A percentile compares a stretch with the other conserved stretches of the same genome.
Evolutionary conservation across 2,888 invertebrate genomes (phyloP).

Genomic region (Drosophila paramelanica): DNA sequence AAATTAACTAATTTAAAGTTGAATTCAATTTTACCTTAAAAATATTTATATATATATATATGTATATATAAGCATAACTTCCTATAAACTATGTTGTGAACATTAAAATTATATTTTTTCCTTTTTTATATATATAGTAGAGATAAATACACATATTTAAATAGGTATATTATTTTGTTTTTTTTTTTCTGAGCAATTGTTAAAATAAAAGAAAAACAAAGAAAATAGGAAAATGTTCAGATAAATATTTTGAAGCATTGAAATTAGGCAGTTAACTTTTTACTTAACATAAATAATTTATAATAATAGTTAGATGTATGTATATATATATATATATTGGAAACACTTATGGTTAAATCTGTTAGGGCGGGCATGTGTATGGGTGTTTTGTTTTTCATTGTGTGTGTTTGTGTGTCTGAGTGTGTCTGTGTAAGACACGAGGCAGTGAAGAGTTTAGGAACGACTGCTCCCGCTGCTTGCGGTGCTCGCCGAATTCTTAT

Average conservation of each 20-base stretch:
- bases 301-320: slow-evolving; percentile 37
- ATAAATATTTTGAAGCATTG: slow-evolving; percentile 53
- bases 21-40: slow-evolving; percentile 51
- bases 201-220: slow-evolving; percentile 38
- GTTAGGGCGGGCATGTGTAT: slow-evolving; percentile 67
- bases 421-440: slow-evolving; percentile 19
- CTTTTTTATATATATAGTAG: not conserved
- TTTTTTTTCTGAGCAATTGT: slow-evolving; percentile 21
- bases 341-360: slow-evolving; percentile 73
- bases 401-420: slow-evolving; percentile 7
- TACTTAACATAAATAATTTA: slow-evolving; percentile 71
- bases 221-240: slow-evolving; percentile 42
- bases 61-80: slow-evolving; percentile 19
- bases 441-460: slow-evolving; percentile 17
- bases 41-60: not conserved
- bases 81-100: slow-evolving; percentile 21
- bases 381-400: slow-evolving; percentile 12
- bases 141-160: slow-evolving; percentile 60
- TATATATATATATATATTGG: slow-evolving; percentile 39
- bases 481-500: slow-evolving; percentile 14
- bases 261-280: slow-evolving; percentile 65
- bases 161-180: slow-evolving; percentile 32
- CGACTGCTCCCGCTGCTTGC: slow-evolving; percentile 18
- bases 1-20: slow-evolving; percentile 35
- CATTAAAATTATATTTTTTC: slow-evolving; percentile 31